Percentiles rank a stretch among this genome's conserved stretches.
phyloP scores from a whole-genome alignment of 2,797 vertebrate genomes.

The Lithobates sylvaticus region DNA sequence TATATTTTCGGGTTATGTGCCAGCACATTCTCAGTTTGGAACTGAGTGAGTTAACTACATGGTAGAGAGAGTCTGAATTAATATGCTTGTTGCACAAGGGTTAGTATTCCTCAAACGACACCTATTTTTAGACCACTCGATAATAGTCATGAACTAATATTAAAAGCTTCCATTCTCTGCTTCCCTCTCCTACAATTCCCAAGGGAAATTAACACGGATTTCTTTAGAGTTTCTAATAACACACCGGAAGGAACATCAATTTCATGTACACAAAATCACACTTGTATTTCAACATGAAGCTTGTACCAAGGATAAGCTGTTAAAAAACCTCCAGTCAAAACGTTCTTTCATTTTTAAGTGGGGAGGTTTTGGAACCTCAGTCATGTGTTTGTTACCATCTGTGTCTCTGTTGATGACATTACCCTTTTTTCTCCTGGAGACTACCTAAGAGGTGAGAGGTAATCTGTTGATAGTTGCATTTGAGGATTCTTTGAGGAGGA shows the following conservation, averaged over 20 bases:
- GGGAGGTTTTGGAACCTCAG: not conserved
- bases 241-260: conserved; percentile 68
- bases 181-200: conserved; percentile 66
- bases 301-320: not conserved
- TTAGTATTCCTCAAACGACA: conserved; percentile 46
- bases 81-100: conserved; percentile 15
- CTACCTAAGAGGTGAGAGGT: not conserved
- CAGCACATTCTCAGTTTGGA: not conserved
- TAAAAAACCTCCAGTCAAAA: not conserved
- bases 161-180: conserved; percentile 62
- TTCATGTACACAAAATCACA: conserved; percentile 64
- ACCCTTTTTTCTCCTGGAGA: not conserved
- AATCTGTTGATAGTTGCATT: not conserved
- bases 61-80: not conserved
- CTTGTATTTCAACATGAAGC: conserved; percentile 24
- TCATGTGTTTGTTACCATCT: not conserved
- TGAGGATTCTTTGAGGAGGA: not conserved
- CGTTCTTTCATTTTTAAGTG: not conserved
- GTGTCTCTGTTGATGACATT: not conserved
- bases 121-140: conserved; percentile 53
- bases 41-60: conserved; percentile 4
- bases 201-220: conserved; percentile 72
- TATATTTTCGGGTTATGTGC: not conserved
- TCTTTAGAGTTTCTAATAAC: conserved; percentile 65
- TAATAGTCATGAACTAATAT: conserved; percentile 63